These are phyloP conservation scores for Agriotes lineatus DNA, from an alignment of 2,888 invertebrate genomes.

Conservation along the genomic window DNA sequence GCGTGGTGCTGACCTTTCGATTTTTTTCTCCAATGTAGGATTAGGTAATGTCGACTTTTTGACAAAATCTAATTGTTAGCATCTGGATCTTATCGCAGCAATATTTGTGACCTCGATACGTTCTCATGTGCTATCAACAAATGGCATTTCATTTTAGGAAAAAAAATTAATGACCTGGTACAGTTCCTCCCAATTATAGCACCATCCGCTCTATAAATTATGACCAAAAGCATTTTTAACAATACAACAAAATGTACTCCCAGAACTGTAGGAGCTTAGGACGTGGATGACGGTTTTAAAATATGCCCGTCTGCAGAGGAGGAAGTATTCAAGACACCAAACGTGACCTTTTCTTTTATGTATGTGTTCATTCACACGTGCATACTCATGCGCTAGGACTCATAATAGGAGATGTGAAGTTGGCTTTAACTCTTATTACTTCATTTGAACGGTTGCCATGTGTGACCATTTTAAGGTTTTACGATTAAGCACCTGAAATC, in stretches of 20 bases:
- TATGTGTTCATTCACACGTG: slow-evolving; percentile 28
- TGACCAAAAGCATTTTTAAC: background rate
- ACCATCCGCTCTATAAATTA: background rate
- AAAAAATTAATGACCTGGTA: background rate
- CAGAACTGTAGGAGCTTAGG: slow-evolving; percentile 3
- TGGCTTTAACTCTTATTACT: slow-evolving; percentile 1
- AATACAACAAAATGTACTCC: background rate
- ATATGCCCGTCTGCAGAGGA: slow-evolving; percentile 22
- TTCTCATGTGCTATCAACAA: background rate
- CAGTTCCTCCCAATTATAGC: background rate
- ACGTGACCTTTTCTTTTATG: slow-evolving; percentile 32
- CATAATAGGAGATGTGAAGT: slow-evolving; percentile 23
- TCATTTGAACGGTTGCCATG: background rate
- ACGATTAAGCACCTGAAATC: no score
- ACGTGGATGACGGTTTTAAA: slow-evolving; percentile 18
- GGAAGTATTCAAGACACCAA: slow-evolving; percentile 29
- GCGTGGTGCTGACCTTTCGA: slow-evolving; percentile 14
- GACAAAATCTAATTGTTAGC: background rate
- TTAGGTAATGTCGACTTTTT: background rate
- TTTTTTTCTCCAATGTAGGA: background rate
- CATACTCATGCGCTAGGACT: slow-evolving; percentile 17
- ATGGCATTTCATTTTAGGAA: background rate
- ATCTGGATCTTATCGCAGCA: background rate
- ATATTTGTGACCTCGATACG: background rate
- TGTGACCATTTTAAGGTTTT: no score